Evolutionary conservation across 2,797 vertebrate genomes (phyloP).

Genomic region (Loris lydekkerianus): DNA sequence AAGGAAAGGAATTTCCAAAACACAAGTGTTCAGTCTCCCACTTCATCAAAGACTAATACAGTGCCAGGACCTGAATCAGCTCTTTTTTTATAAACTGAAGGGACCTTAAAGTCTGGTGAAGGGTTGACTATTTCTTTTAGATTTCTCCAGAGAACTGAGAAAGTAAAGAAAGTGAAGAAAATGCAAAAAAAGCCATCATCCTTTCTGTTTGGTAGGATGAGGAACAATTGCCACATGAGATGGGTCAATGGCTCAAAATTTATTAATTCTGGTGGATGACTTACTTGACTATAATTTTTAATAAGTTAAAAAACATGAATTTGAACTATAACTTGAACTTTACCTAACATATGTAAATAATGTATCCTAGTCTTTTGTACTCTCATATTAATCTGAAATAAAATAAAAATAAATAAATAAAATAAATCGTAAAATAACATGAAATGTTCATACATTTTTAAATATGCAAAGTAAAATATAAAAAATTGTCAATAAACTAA

Average conservation of each 20-base stretch:
- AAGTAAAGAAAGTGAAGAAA: not conserved
- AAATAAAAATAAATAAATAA: too few relatives aligned
- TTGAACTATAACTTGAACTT: too few relatives aligned
- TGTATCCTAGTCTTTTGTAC: too few relatives aligned
- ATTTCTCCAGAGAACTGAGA: not conserved
- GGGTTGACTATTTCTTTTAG: not conserved
- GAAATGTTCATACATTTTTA: too few relatives aligned
- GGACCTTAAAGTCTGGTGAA: not conserved
- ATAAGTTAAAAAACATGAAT: not conserved
- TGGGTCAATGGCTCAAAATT: not conserved
- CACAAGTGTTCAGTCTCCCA: not conserved
- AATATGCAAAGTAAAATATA: too few relatives aligned
- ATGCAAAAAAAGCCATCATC: not conserved
- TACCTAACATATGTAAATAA: too few relatives aligned
- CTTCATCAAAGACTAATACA: not conserved
- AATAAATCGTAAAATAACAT: too few relatives aligned
- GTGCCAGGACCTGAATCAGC: not conserved
- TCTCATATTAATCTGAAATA: too few relatives aligned
- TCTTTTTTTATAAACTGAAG: not conserved
- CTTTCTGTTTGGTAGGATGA: not conserved
- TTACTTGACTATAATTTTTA: not conserved
- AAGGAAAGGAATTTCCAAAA: not conserved
- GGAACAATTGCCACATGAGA: not conserved
- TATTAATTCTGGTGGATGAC: not conserved
- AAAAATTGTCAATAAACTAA: too few relatives aligned